Conservation (phyloP, 2,113 vertebrate species). For the Anolis sagrei region DNA sequence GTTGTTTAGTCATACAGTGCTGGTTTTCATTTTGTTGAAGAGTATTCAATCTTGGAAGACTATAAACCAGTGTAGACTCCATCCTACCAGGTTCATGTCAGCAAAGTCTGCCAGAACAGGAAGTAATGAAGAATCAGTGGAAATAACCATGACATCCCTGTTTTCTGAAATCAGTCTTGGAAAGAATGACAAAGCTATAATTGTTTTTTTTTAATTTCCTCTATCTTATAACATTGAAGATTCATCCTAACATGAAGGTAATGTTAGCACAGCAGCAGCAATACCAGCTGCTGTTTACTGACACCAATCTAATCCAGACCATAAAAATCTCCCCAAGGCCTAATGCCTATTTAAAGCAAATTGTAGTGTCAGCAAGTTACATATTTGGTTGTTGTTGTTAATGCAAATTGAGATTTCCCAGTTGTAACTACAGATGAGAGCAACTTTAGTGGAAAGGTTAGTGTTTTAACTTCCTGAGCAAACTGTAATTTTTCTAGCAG, state of each 20-base stretch:
- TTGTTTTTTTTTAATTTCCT: conserved; percentile 39
- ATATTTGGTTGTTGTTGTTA: not conserved
- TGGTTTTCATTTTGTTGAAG: too few species aligned
- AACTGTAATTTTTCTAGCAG: not conserved
- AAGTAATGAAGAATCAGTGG: conserved; percentile 56
- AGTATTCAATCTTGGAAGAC: not conserved
- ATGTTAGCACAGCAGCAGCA: conserved; percentile 59
- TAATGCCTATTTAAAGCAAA: conserved; percentile 51
- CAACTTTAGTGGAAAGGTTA: not conserved
- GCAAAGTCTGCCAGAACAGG: not conserved
- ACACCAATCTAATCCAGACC: conserved; percentile 53
- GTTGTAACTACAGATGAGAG: not conserved
- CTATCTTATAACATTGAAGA: conserved; percentile 38
- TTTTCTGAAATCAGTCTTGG: conserved; percentile 55
- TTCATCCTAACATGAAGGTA: conserved; percentile 44
- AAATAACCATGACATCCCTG: conserved; percentile 44
- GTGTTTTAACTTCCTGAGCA: not conserved
- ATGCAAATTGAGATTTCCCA: conserved; percentile 47
- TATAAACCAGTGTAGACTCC: not conserved
- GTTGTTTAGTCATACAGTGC: too few species aligned
- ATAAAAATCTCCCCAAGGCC: conserved; percentile 55
- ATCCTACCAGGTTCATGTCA: not conserved
- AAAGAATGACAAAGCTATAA: conserved; percentile 58
- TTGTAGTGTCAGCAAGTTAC: conserved; percentile 62
- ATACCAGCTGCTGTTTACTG: conserved; percentile 60